These are phyloP conservation scores for Scaptomyza tumidula DNA, from an alignment of 2,888 invertebrate species.

Conservation along the genomic window DNA sequence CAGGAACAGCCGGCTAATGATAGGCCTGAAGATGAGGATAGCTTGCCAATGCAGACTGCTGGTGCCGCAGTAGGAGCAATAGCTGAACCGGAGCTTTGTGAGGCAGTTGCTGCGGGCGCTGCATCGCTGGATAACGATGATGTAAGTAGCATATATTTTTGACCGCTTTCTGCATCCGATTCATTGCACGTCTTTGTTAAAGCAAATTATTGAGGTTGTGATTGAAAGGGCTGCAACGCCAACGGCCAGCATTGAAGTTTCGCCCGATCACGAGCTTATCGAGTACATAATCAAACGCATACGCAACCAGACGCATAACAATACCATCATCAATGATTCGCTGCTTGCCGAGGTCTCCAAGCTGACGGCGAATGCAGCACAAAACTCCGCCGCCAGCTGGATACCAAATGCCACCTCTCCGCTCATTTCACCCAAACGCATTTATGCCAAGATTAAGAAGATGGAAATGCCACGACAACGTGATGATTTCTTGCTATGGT, in stretches of 20 bases:
- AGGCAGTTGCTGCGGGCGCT: constrained; percentile 15
- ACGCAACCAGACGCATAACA: constrained; percentile 81
- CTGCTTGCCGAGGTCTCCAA: constrained; percentile 82
- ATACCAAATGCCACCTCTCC: constrained; percentile 52
- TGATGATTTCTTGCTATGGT: constrained; percentile 81
- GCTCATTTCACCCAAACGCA: constrained; percentile 82
- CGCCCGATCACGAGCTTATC: constrained; percentile 82
- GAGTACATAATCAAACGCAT: constrained; percentile 83
- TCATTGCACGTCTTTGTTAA: constrained; percentile 24
- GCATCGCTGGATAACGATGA: constrained; percentile 44
- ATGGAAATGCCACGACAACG: constrained; percentile 80
- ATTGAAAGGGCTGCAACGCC: constrained; percentile 32
- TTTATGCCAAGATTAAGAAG: constrained; percentile 82
- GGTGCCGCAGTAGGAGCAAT: constrained; percentile 9
- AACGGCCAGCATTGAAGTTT: constrained; percentile 44
- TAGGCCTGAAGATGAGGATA: constrained; percentile 63
- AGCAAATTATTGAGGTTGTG: constrained; percentile 64
- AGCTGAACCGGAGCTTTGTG: constrained; percentile 20
- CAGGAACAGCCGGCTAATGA: constrained; percentile 47
- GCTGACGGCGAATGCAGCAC: constrained; percentile 81
- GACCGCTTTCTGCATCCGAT: constrained; percentile 6
- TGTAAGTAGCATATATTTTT: constrained; percentile 51
- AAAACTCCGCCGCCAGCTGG: constrained; percentile 72
- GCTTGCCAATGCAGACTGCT: constrained; percentile 30
- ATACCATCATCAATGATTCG: constrained; percentile 81